A percentile compares a stretch with the other conserved stretches of the same genome.
Evolutionary conservation across 1,140 invertebrate species (phyloP).

Genomic region (Kradibia gibbosae): DNA sequence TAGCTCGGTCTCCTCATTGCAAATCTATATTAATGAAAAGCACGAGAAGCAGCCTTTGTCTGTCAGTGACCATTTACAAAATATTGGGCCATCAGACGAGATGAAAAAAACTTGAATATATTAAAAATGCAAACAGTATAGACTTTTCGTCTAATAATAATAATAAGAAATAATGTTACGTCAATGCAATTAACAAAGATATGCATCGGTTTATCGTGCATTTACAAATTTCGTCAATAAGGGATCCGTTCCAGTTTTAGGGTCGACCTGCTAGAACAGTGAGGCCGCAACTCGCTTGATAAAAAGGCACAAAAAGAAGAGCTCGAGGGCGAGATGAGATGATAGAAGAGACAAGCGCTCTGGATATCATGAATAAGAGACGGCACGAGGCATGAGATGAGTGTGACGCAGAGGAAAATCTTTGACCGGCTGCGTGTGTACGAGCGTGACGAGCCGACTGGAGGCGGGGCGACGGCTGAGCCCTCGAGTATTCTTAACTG

Average conservation of each 20-base stretch:
- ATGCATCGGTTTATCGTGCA: background rate
- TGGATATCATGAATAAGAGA: slow-evolving; percentile 34
- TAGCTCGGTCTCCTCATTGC: background rate
- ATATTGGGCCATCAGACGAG: background rate
- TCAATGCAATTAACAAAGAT: slow-evolving; percentile 12
- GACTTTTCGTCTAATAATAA: slow-evolving; percentile 10
- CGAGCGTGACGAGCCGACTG: background rate
- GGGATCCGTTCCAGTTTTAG: background rate
- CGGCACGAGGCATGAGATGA: background rate
- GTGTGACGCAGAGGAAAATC: slow-evolving; percentile 10
- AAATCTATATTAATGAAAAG: background rate
- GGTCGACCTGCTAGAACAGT: too few relatives aligned
- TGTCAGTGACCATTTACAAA: background rate
- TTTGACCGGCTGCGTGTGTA: slow-evolving; percentile 26
- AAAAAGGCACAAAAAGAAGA: background rate
- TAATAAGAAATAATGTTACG: slow-evolving; percentile 32
- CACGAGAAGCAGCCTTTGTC: background rate
- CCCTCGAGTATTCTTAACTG: slow-evolving; percentile 9
- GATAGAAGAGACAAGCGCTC: background rate
- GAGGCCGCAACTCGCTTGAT: background rate
- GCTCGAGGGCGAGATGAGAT: background rate
- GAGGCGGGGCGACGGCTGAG: background rate
- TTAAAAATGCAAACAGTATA: background rate
- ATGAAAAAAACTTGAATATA: background rate
- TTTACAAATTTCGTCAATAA: slow-evolving; percentile 20